Conservation (phyloP, 2,113 vertebrate species). For the Cardinalis cardinalis region DNA sequence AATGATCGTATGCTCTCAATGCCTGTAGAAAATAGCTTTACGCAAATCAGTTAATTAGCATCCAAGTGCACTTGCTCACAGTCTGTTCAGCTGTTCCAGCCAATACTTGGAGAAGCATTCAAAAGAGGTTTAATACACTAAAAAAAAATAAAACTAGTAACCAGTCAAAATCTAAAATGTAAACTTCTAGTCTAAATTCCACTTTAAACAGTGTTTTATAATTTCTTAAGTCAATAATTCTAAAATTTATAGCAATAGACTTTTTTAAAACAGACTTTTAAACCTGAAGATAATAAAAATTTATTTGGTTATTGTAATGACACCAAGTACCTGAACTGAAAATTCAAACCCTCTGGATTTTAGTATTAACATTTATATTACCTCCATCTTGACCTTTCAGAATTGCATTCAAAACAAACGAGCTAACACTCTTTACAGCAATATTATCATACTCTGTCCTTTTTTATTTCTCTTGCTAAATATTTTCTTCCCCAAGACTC, state of each 20-base stretch:
- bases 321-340: background rate
- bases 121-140: background rate
- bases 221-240: background rate
- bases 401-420: background rate
- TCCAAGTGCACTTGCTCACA: conserved; percentile 49
- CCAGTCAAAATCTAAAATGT: background rate
- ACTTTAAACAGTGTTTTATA: background rate
- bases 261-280: background rate
- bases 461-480: conserved; percentile 51
- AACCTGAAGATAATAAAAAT: conserved; percentile 15
- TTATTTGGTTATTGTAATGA: background rate
- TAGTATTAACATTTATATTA: conserved; percentile 24
- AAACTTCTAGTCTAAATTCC: background rate
- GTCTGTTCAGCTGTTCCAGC: conserved; percentile 51
- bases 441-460: conserved; percentile 22
- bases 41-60: conserved; percentile 66
- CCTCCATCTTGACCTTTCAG: conserved; percentile 3
- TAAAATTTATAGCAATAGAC: background rate
- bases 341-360: conserved; percentile 12
- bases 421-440: conserved; percentile 18
- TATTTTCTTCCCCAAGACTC: conserved; percentile 46
- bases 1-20: conserved; percentile 67
- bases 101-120: background rate
- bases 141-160: background rate
- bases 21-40: conserved; percentile 71